Evolutionary conservation across 2,888 invertebrate species (phyloP).

Genomic region (Apomyelois bistriatella): DNA sequence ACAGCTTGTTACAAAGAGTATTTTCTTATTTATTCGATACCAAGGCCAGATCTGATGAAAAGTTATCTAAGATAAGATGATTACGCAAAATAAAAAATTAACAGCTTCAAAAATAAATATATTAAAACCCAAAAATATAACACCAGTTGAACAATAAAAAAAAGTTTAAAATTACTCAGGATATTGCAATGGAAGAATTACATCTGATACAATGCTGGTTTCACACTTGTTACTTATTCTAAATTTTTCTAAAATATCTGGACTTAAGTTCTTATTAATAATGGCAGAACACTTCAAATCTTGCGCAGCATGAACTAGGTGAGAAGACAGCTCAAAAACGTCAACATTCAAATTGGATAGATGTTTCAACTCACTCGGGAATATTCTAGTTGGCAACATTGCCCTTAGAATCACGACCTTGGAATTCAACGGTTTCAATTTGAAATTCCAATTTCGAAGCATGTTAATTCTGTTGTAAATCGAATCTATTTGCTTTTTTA

Average conservation of each 20-base stretch:
- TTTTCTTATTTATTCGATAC: neutral
- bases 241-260: slow-evolving; percentile 28
- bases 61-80: neutral
- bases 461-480: slow-evolving; percentile 33
- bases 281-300: slow-evolving; percentile 37
- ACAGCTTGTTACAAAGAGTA: slow-evolving; percentile 1
- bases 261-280: slow-evolving; percentile 35
- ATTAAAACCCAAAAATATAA: neutral
- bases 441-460: slow-evolving; percentile 19
- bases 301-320: slow-evolving; percentile 27
- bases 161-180: neutral
- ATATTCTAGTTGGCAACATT: slow-evolving; percentile 13
- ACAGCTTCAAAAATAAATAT: neutral
- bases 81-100: too few species aligned
- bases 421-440: slow-evolving; percentile 13
- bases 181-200: neutral
- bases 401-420: slow-evolving; percentile 19
- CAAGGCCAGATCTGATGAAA: neutral
- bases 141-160: neutral
- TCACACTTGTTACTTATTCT: slow-evolving; percentile 36
- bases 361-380: slow-evolving; percentile 17
- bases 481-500: slow-evolving; percentile 32
- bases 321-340: slow-evolving; percentile 28
- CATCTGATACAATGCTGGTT: slow-evolving; percentile 23
- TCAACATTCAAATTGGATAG: slow-evolving; percentile 21